Percentiles rank a stretch among this genome's conserved stretches.
phyloP scores from a whole-genome alignment of 2,113 vertebrate species.

The Hirundichthys speculiger region DNA sequence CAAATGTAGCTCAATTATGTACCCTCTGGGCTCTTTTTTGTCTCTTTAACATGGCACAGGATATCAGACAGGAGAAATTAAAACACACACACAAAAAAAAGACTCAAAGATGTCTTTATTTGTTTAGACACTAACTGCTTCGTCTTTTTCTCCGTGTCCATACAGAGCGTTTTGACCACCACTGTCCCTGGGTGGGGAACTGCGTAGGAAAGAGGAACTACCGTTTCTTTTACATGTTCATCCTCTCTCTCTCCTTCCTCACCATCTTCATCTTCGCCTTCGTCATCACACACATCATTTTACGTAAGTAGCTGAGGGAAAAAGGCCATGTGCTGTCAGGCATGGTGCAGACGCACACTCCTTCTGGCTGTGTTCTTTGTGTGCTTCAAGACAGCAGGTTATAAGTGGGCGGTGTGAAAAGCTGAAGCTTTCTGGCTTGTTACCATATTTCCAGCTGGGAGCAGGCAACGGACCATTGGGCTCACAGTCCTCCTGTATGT shows the following conservation, averaged over 20 bases:
- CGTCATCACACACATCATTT: constrained; percentile 96
- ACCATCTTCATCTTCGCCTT: constrained; percentile 99
- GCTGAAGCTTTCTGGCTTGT: constrained; percentile 58
- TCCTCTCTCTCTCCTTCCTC: constrained; percentile 99
- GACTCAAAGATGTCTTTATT: not conserved
- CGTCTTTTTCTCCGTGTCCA: constrained; percentile 42
- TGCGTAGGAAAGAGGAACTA: constrained; percentile 99
- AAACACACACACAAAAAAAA: no score
- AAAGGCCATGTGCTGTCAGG: not conserved
- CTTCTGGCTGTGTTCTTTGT: constrained; percentile 32
- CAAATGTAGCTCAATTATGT: not conserved
- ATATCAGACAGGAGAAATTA: no score
- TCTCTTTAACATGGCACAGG: no score
- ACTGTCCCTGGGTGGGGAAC: constrained; percentile 99
- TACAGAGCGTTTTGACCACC: constrained; percentile 98
- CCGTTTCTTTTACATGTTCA: constrained; percentile 99
- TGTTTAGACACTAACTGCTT: constrained; percentile 6
- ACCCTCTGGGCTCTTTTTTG: no score
- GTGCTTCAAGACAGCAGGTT: constrained; percentile 60
- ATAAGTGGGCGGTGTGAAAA: constrained; percentile 65
- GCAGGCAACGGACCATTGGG: constrained; percentile 36
- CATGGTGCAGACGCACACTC: constrained; percentile 11
- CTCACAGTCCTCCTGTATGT: constrained; percentile 9
- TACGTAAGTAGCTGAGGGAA: constrained; percentile 87
- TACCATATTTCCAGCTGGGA: constrained; percentile 56